These are phyloP conservation scores for Amphiprion clarkii DNA, from an alignment of 2,797 vertebrate genomes.

Conservation along the genomic window DNA sequence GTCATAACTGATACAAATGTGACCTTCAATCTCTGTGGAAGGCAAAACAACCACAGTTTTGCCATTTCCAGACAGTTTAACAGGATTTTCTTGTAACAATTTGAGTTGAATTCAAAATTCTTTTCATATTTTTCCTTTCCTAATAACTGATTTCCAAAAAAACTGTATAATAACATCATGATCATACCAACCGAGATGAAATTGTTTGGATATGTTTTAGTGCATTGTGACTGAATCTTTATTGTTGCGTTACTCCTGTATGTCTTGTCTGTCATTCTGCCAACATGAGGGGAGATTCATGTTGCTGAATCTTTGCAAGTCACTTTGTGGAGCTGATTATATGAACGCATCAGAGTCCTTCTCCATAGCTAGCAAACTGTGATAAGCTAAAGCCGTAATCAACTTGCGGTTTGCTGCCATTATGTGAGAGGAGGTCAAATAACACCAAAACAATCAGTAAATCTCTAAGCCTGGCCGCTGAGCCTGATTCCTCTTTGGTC, in stretches of 20 bases:
- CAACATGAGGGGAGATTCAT: background rate
- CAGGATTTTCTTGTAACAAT: no score
- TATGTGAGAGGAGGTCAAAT: constrained; percentile 38
- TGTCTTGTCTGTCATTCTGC: background rate
- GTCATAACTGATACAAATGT: background rate
- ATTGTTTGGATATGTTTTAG: background rate
- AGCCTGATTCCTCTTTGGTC: constrained; percentile 24
- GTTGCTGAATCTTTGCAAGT: constrained; percentile 1
- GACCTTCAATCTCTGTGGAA: no score
- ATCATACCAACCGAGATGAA: background rate
- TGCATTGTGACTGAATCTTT: background rate
- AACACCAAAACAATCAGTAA: constrained; percentile 54
- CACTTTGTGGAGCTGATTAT: constrained; percentile 28
- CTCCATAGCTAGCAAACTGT: constrained; percentile 22
- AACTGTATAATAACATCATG: no score
- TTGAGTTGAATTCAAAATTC: no score
- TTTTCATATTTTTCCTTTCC: no score
- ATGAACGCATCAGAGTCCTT: constrained; percentile 6
- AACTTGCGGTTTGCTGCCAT: constrained; percentile 36
- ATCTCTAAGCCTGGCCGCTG: constrained; percentile 58
- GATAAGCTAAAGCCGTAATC: constrained; percentile 50
- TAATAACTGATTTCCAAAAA: no score
- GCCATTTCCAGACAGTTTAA: no score
- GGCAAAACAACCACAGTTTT: no score
- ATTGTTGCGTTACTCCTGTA: background rate